phyloP scores from a whole-genome alignment of 2,888 invertebrate species.

The Pristionchus japonicus region DNA sequence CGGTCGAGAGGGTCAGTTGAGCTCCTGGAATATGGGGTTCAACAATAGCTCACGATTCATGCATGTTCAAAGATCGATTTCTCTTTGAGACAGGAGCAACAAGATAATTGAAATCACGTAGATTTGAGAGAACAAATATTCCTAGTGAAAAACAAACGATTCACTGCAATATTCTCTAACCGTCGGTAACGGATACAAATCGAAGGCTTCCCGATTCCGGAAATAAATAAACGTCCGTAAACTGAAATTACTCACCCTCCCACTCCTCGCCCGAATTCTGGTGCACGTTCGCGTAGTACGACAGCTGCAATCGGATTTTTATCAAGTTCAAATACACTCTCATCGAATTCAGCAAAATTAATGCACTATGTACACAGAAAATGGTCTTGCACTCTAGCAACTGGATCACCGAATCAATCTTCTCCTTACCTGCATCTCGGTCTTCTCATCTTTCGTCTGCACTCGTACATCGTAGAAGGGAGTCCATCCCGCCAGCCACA shows the following conservation, averaged over 20 bases:
- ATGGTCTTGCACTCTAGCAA: too few relatives aligned
- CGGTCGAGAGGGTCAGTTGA: slow-evolving; percentile 62
- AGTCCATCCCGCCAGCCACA: slow-evolving; percentile 66
- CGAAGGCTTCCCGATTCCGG: too few relatives aligned
- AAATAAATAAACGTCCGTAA: too few relatives aligned
- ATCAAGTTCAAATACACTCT: neutral
- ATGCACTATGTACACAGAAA: neutral
- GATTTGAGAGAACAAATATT: neutral
- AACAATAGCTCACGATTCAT: neutral
- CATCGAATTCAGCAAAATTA: neutral
- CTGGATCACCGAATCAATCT: neutral
- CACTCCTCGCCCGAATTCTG: slow-evolving; percentile 77
- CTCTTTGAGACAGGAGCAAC: neutral
- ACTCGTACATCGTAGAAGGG: slow-evolving; percentile 71
- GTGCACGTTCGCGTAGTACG: slow-evolving; percentile 75
- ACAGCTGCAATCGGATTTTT: slow-evolving; percentile 55
- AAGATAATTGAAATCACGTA: neutral
- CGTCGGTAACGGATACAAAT: too few relatives aligned
- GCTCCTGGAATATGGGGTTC: slow-evolving; percentile 60
- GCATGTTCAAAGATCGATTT: neutral
- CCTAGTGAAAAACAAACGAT: slow-evolving; percentile 50
- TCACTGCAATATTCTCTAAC: too few relatives aligned
- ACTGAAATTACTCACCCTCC: slow-evolving; percentile 59
- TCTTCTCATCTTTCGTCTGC: slow-evolving; percentile 51
- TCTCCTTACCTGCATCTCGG: slow-evolving; percentile 36